Percentiles rank a stretch among this genome's conserved stretches.
phyloP scores from a whole-genome alignment of 2,113 vertebrate genomes.

The Edolisoma coerulescens region DNA sequence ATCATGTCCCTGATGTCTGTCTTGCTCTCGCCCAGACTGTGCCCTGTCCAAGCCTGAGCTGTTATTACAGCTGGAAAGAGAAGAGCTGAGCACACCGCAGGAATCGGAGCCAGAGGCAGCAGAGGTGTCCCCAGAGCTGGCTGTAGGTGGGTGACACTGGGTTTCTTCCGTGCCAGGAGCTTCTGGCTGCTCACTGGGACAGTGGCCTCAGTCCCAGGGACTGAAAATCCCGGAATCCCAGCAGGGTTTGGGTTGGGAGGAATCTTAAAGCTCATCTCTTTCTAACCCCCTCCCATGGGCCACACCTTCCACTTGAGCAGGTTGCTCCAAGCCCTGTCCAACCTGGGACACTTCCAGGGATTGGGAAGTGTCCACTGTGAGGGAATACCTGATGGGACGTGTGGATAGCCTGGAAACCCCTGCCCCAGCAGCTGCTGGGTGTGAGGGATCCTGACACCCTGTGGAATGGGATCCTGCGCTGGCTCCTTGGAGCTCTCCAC shows the following conservation, averaged over 20 bases:
- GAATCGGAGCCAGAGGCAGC: not conserved
- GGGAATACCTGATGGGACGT: not conserved
- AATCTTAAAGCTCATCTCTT: not conserved
- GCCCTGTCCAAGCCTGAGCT: not conserved
- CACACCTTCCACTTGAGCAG: not conserved
- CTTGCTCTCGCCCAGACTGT: not conserved
- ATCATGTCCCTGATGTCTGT: not conserved
- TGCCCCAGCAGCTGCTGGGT: not conserved
- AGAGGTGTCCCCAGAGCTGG: not conserved
- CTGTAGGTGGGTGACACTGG: not conserved
- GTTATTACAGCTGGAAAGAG: not conserved
- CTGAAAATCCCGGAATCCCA: not conserved
- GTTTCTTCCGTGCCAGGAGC: not conserved
- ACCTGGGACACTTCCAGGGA: not conserved
- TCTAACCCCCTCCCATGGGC: not conserved
- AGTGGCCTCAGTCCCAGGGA: accelerated
- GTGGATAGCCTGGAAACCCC: not conserved
- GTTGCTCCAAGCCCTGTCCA: not conserved
- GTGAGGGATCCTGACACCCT: not conserved
- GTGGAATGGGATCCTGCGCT: not conserved
- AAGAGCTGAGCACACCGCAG: accelerated
- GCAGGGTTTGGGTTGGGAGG: not conserved
- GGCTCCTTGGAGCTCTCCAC: not conserved
- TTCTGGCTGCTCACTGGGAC: not conserved
- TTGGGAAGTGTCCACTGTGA: accelerated